A percentile compares a stretch with the other conserved stretches of the same genome.
These are phyloP conservation scores for Procavia capensis DNA, from an alignment of 2,113 vertebrate species.

Conservation along the genomic window DNA sequence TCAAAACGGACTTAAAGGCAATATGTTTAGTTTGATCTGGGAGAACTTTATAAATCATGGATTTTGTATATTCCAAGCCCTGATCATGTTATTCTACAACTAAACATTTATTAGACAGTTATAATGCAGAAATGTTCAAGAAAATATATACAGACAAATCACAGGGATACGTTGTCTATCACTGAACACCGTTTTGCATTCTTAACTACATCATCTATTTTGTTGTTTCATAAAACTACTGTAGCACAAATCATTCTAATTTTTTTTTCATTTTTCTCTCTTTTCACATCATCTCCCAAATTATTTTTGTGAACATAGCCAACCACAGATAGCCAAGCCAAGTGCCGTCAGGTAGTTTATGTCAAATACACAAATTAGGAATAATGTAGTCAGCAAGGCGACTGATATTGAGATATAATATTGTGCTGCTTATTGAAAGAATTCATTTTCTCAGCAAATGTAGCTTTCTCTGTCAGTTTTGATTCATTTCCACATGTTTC, in stretches of 20 bases:
- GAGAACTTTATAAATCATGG: neutral
- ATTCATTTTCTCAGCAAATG: constrained; percentile 52
- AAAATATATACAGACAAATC: neutral
- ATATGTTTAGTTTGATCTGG: neutral
- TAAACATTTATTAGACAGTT: constrained; percentile 45
- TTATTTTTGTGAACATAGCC: constrained; percentile 37
- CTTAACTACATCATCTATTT: constrained; percentile 30
- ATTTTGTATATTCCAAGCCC: neutral
- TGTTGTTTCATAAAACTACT: neutral
- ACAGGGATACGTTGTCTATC: neutral
- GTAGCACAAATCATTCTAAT: constrained; percentile 24
- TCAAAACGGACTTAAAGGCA: neutral
- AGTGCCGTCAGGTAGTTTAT: no score
- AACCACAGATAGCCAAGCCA: constrained; percentile 23
- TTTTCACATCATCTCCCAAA: constrained; percentile 19
- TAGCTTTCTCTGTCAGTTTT: constrained; percentile 52
- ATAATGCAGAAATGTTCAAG: constrained; percentile 15
- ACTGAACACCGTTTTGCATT: constrained; percentile 17
- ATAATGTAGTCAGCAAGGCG: neutral
- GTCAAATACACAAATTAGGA: constrained; percentile 43
- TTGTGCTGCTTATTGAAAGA: constrained; percentile 26
- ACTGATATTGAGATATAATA: constrained; percentile 37
- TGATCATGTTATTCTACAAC: constrained; percentile 8
- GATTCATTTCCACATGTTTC: neutral
- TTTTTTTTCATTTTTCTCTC: neutral